Evolutionary conservation across 2,113 vertebrate species (phyloP), one percentile per base, ranked within the genome.

Genomic region (Thalassarche chlororhynchos): DNA sequence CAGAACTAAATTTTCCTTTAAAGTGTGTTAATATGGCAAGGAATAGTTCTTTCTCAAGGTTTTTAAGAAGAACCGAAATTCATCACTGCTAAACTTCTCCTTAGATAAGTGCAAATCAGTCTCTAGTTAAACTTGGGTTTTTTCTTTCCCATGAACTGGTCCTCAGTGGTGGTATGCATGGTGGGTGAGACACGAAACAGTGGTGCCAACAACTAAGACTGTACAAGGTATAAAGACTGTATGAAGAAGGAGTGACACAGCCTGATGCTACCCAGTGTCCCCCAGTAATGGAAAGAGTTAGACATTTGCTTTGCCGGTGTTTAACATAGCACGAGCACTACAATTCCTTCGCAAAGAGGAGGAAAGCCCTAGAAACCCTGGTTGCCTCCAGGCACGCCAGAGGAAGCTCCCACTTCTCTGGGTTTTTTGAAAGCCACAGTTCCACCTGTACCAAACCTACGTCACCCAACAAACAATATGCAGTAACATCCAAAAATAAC

Each of bases 91-190:
- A 24, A 72, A 75, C 13, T 44, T 78, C 32, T 62, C 44, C 47
- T 75, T 20, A 16, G 58, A 2, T 20, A 81, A 76, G 14, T 9
- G 36, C 40, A 84, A 40, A 69, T 12, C 15, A 5, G 17, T 58
- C 51, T 60, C 34, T 31, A 77, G 47, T 32, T 46, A 46, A 69
- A 17, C 21, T 32, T 16, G 5, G 14, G 5, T 0, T 21, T 29
- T n/a, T 75, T 46, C 12, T 36, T 70, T 60, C 34, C 28, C 34
- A 3, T 38, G 29, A 78, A 52, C 17, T 13, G 25, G 47, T 76
- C 44, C 51, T 60, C 12, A 46, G 57, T 7, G 16, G 49, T 4
- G 26, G 17, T 3, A 1, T 3, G 8, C 24, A 8, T 1, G 2
- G 20, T 9, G 54, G 47, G 14, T 28, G 61, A 88, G 42, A 77